Percentiles rank a stretch among this genome's conserved stretches.
Conservation (phyloP, 2,888 invertebrate species). For the Tubulanus polymorphus region DNA sequence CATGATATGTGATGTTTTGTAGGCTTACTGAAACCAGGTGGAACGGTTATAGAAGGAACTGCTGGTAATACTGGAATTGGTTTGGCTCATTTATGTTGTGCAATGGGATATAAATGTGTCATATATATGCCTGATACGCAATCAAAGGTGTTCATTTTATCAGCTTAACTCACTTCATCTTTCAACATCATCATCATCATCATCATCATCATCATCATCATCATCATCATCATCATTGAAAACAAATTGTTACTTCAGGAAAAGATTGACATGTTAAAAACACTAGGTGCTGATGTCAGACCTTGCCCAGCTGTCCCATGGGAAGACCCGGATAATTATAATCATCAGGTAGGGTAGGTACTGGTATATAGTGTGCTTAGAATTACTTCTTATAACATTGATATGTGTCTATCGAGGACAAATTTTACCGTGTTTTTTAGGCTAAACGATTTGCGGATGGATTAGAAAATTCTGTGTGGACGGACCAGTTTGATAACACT, state of each 20-base stretch:
- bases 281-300: slow-evolving; percentile 47
- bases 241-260: no score
- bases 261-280: slow-evolving; percentile 45
- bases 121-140: slow-evolving; percentile 53
- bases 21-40: slow-evolving; percentile 32
- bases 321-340: slow-evolving; percentile 49
- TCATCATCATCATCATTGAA: no score
- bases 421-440: no score
- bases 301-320: slow-evolving; percentile 49
- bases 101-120: slow-evolving; percentile 51
- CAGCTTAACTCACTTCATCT: no score
- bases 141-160: slow-evolving; percentile 31
- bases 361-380: neutral
- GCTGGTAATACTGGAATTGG: slow-evolving; percentile 54
- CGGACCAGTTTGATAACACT: slow-evolving; percentile 53
- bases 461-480: slow-evolving; percentile 51
- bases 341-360: slow-evolving; percentile 41
- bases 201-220: no score
- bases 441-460: slow-evolving; percentile 47
- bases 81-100: slow-evolving; percentile 51
- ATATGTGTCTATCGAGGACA: no score
- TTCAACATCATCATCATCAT: no score
- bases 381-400: no score
- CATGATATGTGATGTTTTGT: no score
- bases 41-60: slow-evolving; percentile 52